phyloP scores from a whole-genome alignment of 2,113 vertebrate genomes.

The Elephas maximus region DNA sequence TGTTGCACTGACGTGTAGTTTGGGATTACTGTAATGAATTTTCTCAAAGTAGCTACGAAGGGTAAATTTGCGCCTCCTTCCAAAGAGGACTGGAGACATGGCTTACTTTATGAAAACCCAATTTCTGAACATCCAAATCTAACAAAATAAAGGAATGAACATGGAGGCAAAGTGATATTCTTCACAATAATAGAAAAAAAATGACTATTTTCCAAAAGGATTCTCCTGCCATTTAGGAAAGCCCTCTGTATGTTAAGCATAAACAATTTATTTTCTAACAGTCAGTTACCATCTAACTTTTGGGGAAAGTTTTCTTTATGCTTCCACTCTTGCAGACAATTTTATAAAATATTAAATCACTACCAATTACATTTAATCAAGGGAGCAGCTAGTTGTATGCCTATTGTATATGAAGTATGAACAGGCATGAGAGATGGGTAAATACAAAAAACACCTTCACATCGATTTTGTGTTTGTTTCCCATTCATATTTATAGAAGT shows the following conservation, averaged over 20 bases:
- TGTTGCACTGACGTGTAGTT: not conserved
- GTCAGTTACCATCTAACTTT: slow-evolving; percentile 18
- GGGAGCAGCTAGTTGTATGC: not conserved
- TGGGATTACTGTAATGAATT: not conserved
- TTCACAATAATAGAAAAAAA: not conserved
- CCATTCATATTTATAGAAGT: not conserved
- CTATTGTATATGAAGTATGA: not conserved
- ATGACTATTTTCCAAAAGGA: not conserved
- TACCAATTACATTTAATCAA: not conserved
- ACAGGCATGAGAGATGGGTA: not conserved
- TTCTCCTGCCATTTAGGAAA: slow-evolving; percentile 30
- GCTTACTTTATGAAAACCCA: slow-evolving; percentile 44
- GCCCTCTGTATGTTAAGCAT: not conserved
- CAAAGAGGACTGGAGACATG: not conserved
- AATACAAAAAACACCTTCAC: not conserved
- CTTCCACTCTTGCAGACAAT: not conserved
- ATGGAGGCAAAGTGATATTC: not conserved
- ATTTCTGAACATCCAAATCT: slow-evolving; percentile 14
- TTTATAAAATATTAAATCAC: slow-evolving; percentile 53
- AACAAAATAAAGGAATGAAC: not conserved
- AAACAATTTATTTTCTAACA: slow-evolving; percentile 28
- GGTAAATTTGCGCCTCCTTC: not conserved
- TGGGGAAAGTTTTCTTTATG: not conserved
- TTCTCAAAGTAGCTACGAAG: not conserved
- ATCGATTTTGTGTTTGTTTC: slow-evolving; percentile 53